These are phyloP conservation scores for Melopsittacus undulatus DNA, from an alignment of 2,797 vertebrate species.

Conservation along the genomic window DNA sequence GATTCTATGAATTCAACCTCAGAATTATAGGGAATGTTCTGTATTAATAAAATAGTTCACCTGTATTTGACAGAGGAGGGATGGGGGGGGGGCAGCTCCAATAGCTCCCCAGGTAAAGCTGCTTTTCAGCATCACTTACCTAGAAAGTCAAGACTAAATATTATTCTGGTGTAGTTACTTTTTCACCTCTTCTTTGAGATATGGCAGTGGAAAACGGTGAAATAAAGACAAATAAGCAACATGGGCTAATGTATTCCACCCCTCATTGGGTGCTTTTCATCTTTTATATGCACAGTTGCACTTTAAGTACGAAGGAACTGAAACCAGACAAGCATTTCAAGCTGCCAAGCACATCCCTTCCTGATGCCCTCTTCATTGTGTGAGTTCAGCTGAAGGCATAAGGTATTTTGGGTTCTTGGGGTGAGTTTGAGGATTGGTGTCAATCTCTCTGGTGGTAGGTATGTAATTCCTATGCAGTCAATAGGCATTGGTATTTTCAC, in stretches of 20 bases:
- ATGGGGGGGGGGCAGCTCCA: background rate
- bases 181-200: background rate
- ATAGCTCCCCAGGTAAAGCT: background rate
- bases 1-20: background rate
- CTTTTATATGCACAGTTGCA: background rate
- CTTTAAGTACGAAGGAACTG: accelerated
- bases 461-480: background rate
- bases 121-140: background rate
- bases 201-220: background rate
- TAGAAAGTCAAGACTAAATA: background rate
- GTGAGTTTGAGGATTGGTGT: background rate
- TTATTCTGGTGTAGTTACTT: background rate
- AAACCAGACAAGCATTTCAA: background rate
- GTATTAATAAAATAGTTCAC: background rate
- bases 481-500: background rate
- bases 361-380: accelerated
- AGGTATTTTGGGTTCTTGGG: background rate
- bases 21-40: background rate
- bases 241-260: background rate
- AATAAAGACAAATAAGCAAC: background rate
- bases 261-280: accelerated
- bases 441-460: accelerated
- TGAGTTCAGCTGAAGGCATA: background rate
- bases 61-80: background rate
- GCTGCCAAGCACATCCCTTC: background rate